Percentiles rank a stretch among this genome's conserved stretches.
phyloP scores from a whole-genome alignment of 2,797 vertebrate species.

The Eremophila alpestris region DNA sequence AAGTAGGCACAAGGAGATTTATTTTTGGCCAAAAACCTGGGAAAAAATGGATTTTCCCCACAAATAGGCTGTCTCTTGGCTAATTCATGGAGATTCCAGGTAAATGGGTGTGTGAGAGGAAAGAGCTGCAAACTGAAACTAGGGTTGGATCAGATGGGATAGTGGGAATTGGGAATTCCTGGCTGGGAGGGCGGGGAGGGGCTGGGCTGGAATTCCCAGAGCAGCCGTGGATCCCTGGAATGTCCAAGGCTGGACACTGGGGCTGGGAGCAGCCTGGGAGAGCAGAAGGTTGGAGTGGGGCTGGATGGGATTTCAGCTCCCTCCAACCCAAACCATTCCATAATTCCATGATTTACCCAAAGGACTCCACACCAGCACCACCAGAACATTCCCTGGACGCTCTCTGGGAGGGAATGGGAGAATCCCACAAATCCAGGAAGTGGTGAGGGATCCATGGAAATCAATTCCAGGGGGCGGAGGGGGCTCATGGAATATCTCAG shows the following conservation, averaged over 20 bases:
- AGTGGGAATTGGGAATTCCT: background rate
- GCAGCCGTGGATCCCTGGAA: background rate
- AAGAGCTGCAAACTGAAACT: background rate
- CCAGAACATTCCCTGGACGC: background rate
- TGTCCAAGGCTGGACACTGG: background rate
- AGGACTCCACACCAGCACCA: no score
- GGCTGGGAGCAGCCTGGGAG: background rate
- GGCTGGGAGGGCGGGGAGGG: background rate
- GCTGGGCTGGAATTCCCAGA: background rate
- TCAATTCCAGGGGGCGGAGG: conserved; percentile 48
- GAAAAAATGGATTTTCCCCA: background rate
- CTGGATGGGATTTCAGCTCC: fast-evolving
- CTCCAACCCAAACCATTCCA: background rate
- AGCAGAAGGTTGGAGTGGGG: background rate
- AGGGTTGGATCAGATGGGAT: background rate
- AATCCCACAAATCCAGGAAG: conserved; percentile 16
- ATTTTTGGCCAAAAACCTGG: background rate
- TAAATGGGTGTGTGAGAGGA: background rate
- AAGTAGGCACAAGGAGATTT: background rate
- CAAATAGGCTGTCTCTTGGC: background rate
- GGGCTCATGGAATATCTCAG: conserved; percentile 62
- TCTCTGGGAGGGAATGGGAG: conserved; percentile 21
- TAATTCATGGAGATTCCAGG: background rate
- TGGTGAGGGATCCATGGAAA: conserved; percentile 55
- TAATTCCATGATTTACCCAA: no score